Evolutionary conservation across 2,113 vertebrate species (phyloP).

Genomic region (Sclerurus mexicanus): DNA sequence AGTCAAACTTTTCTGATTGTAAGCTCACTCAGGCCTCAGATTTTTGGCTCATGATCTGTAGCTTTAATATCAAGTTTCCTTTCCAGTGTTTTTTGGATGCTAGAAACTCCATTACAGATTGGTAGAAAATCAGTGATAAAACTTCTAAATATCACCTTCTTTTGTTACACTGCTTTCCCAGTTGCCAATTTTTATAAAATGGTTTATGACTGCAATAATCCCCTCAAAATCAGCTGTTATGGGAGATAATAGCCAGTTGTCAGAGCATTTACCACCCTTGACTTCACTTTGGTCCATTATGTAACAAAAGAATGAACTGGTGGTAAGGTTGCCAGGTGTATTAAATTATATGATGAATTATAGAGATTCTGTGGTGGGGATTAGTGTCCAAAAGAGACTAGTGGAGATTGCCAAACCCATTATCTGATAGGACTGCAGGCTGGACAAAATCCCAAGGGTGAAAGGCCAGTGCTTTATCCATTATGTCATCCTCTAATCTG

Average conservation of each 20-base stretch:
- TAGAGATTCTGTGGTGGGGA: slow-evolving; percentile 55
- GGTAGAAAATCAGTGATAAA: slow-evolving; percentile 49
- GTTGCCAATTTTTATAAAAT: slow-evolving; percentile 67
- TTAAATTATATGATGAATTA: slow-evolving; percentile 74
- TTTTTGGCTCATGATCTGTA: not conserved
- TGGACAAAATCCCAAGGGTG: slow-evolving; percentile 53
- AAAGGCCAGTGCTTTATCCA: slow-evolving; percentile 29
- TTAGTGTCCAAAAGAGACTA: slow-evolving; percentile 67
- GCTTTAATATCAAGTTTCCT: slow-evolving; percentile 28
- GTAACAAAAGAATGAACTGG: slow-evolving; percentile 67
- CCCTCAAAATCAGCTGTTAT: slow-evolving; percentile 67
- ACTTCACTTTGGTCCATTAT: slow-evolving; percentile 71
- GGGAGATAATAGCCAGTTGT: slow-evolving; percentile 69
- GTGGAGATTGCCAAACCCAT: slow-evolving; percentile 71
- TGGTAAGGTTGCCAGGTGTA: slow-evolving; percentile 72
- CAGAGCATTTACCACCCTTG: slow-evolving; percentile 71
- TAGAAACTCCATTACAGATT: slow-evolving; percentile 30
- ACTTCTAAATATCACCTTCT: slow-evolving; percentile 50
- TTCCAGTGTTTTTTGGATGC: slow-evolving; percentile 20
- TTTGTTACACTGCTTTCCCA: slow-evolving; percentile 57
- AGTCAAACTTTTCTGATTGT: not conserved
- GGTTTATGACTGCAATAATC: slow-evolving; percentile 69
- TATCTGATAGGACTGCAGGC: slow-evolving; percentile 60
- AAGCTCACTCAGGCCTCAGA: not conserved
- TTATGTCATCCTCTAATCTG: slow-evolving; percentile 48